Conservation (phyloP, 2,797 vertebrate genomes). For the Darevskia nairensis region DNA sequence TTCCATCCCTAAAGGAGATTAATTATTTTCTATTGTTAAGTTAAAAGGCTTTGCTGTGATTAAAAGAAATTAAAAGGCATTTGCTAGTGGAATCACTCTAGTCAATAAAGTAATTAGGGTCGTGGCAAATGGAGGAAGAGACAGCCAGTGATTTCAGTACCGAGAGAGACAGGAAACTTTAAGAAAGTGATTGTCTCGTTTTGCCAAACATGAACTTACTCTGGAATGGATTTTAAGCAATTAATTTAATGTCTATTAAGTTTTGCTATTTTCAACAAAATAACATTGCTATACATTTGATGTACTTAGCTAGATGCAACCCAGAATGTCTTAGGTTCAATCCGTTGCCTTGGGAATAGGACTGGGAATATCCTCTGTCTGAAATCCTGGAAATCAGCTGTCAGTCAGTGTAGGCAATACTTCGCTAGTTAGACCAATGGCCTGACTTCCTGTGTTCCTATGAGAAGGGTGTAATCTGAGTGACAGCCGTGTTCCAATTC, state of each 20-base stretch:
- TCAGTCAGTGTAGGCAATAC: no score
- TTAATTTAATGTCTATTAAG: not conserved
- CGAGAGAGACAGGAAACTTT: constrained; percentile 34
- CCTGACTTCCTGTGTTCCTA: no score
- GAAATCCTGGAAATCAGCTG: no score
- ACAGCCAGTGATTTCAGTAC: constrained; percentile 31
- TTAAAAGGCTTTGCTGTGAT: constrained; percentile 59
- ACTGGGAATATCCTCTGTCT: no score
- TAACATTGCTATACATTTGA: not conserved
- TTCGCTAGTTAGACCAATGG: no score
- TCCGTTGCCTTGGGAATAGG: no score
- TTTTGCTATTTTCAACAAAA: not conserved
- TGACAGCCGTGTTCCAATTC: no score
- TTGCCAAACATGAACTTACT: constrained; percentile 22
- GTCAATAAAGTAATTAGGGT: constrained; percentile 70
- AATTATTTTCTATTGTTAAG: constrained; percentile 66
- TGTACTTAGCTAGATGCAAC: not conserved
- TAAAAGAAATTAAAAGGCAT: constrained; percentile 65
- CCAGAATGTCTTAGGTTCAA: not conserved
- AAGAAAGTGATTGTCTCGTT: constrained; percentile 29
- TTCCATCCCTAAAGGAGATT: constrained; percentile 59
- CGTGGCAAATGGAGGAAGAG: constrained; percentile 56
- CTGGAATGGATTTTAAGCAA: constrained; percentile 22
- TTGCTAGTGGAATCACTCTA: constrained; percentile 49
- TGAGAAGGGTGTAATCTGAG: no score